Evolutionary conservation across 2,797 vertebrate genomes (phyloP).

Genomic region (Botia almorhae): DNA sequence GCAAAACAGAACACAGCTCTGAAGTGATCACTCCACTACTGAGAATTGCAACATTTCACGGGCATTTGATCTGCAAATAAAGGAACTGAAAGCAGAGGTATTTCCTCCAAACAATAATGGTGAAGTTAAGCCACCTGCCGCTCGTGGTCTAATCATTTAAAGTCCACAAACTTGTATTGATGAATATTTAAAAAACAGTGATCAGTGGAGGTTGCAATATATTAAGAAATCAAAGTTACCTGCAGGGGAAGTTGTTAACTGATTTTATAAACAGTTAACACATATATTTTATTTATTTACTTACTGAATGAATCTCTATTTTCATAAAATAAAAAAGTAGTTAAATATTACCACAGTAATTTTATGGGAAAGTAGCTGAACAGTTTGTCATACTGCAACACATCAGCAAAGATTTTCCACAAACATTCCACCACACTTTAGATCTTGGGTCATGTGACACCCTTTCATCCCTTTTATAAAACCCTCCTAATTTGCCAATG

Average conservation of each 20-base stretch:
- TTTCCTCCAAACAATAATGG: not conserved
- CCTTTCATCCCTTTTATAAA: not conserved
- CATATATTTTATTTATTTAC: not conserved
- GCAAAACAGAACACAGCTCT: not conserved
- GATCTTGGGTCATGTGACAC: not conserved
- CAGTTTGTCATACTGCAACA: too few relatives aligned
- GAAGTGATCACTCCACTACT: not conserved
- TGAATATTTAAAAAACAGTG: too few relatives aligned
- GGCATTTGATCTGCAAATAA: not conserved
- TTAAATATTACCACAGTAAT: not conserved
- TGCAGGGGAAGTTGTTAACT: too few relatives aligned
- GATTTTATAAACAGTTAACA: not conserved
- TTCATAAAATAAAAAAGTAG: not conserved
- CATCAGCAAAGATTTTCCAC: not conserved
- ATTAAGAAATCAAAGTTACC: too few relatives aligned
- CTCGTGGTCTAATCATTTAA: not conserved
- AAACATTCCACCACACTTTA: not conserved
- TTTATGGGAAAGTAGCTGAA: not conserved
- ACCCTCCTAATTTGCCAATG: not conserved
- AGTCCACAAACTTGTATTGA: not conserved
- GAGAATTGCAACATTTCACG: not conserved
- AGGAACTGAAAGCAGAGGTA: not conserved
- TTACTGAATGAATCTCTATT: too few relatives aligned
- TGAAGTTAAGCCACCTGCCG: not conserved
- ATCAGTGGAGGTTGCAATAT: too few relatives aligned